These are phyloP conservation scores for Lepus townsendii DNA, from an alignment of 2,797 vertebrate species.

Conservation along the genomic window DNA sequence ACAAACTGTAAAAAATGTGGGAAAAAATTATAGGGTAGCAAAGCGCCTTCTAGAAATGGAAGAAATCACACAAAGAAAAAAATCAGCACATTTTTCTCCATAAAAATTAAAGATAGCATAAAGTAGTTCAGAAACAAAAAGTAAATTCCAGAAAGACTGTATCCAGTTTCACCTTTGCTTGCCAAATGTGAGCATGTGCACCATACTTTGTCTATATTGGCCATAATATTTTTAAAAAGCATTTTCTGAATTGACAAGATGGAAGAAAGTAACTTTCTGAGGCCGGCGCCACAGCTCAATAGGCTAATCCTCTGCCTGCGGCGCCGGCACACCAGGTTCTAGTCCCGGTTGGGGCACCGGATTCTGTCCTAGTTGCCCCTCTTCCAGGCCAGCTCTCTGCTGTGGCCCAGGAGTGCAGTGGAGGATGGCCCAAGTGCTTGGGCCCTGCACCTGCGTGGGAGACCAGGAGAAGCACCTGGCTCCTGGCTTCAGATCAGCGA, in stretches of 20 bases:
- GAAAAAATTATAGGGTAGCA: neutral
- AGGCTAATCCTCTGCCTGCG: too few species aligned
- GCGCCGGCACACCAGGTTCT: too few species aligned
- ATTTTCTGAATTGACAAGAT: slow-evolving; percentile 23
- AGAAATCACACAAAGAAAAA: slow-evolving; percentile 28
- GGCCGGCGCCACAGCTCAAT: too few species aligned
- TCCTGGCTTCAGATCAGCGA: too few species aligned
- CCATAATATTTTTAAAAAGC: neutral
- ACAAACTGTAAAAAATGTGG: neutral
- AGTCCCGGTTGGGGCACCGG: too few species aligned
- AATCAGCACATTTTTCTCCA: neutral
- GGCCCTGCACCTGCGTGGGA: too few species aligned
- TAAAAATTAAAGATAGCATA: neutral
- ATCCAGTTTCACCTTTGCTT: neutral
- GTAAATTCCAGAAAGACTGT: slow-evolving; percentile 1
- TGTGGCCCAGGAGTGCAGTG: too few species aligned
- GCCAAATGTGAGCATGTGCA: neutral
- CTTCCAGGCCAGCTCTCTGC: too few species aligned
- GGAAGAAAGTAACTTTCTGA: neutral
- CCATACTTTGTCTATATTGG: neutral
- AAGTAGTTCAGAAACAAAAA: slow-evolving; percentile 56
- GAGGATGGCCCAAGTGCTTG: too few species aligned
- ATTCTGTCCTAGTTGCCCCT: too few species aligned
- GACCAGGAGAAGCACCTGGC: too few species aligned
- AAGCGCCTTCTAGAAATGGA: slow-evolving; percentile 23